Conservation (phyloP, 2,888 invertebrate species). For the Ormyrus pomaceus region DNA sequence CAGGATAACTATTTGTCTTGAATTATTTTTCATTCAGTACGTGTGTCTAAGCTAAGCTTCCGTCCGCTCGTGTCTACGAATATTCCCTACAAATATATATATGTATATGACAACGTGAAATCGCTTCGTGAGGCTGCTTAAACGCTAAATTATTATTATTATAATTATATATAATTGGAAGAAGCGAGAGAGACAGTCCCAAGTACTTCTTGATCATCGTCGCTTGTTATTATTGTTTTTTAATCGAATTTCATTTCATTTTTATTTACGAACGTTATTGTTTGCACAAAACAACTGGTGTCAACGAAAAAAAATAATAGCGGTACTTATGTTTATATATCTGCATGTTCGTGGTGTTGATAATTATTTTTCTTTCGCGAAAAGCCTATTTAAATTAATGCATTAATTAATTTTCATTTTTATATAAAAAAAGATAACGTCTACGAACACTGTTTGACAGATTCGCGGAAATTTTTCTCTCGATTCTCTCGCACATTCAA, state of each 20-base stretch:
- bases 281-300: slow-evolving; percentile 6
- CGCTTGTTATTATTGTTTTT: slow-evolving; percentile 6
- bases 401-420: slow-evolving; percentile 16
- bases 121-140: slow-evolving; percentile 42
- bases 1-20: slow-evolving; percentile 49
- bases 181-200: slow-evolving; percentile 39
- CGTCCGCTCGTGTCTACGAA: slow-evolving; percentile 36
- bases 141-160: slow-evolving; percentile 40
- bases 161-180: slow-evolving; percentile 49
- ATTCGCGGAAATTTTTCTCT: slow-evolving; percentile 27
- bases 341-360: background rate
- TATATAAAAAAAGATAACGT: slow-evolving; percentile 26
- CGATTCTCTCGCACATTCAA: slow-evolving; percentile 5
- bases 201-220: slow-evolving; percentile 19
- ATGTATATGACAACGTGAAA: slow-evolving; percentile 45
- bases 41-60: slow-evolving; percentile 40
- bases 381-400: slow-evolving; percentile 41
- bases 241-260: slow-evolving; percentile 6
- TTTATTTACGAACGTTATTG: background rate
- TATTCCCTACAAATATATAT: slow-evolving; percentile 49
- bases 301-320: slow-evolving; percentile 7
- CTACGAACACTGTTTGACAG: slow-evolving; percentile 47
- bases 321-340: slow-evolving; percentile 11
- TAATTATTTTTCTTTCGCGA: slow-evolving; percentile 9
- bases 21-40: slow-evolving; percentile 26